Evolutionary conservation across 2,797 vertebrate species (phyloP).

Genomic region (Lateolabrax maculatus): DNA sequence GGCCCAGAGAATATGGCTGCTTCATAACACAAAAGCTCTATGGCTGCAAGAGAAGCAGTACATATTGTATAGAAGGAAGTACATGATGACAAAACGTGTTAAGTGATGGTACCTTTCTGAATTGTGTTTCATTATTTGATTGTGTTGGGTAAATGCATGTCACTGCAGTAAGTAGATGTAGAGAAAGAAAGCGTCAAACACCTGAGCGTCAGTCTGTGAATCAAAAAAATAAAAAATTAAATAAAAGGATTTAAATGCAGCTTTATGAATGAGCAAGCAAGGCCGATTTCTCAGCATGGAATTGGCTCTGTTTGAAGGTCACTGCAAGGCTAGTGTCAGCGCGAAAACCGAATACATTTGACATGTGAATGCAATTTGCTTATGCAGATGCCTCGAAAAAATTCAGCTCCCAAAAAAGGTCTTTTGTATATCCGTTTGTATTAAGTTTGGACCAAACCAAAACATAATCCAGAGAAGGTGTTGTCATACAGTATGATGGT

Average conservation of each 20-base stretch:
- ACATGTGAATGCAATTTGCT: constrained; percentile 33
- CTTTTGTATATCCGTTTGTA: constrained; percentile 56
- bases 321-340: constrained; percentile 25
- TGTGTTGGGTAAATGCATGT: constrained; percentile 60
- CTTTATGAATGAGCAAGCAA: constrained; percentile 25
- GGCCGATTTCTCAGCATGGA: constrained; percentile 13
- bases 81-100: constrained; percentile 14
- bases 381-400: constrained; percentile 36
- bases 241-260: constrained; percentile 2
- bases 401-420: constrained; percentile 34
- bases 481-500: constrained; percentile 61
- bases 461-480: constrained; percentile 55
- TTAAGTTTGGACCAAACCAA: constrained; percentile 64
- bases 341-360: constrained; percentile 4
- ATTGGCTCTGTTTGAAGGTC: constrained; percentile 37
- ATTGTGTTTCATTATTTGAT: constrained; percentile 52
- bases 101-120: constrained; percentile 42
- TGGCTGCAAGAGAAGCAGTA: constrained; percentile 13
- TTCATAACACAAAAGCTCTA: constrained; percentile 28
- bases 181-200: constrained; percentile 35
- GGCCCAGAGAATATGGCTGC: constrained; percentile 30
- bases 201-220: constrained; percentile 34
- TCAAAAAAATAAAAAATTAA: neutral
- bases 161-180: constrained; percentile 46
- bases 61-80: constrained; percentile 31